phyloP scores from a whole-genome alignment of 2,113 vertebrate genomes.

The Brachypodius melanocephalos region DNA sequence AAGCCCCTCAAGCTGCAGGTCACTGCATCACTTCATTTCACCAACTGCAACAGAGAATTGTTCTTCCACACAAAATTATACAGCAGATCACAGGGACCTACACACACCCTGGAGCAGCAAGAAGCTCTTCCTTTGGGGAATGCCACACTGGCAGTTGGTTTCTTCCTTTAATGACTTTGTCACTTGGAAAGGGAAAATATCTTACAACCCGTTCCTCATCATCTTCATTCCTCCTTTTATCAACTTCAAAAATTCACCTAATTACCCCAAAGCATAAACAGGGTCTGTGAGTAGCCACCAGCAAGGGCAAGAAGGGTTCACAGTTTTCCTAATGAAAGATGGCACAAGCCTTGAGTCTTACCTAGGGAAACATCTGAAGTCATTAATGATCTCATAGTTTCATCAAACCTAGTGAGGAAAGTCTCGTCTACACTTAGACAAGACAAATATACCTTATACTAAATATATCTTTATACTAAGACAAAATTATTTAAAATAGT shows the following conservation, averaged over 20 bases:
- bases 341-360: not conserved
- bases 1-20: not conserved
- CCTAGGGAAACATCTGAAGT: not conserved
- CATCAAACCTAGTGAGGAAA: not conserved
- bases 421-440: not conserved
- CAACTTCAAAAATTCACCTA: not conserved
- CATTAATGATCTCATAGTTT: not conserved
- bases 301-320: not conserved
- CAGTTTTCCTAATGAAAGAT: not conserved
- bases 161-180: not conserved
- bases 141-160: not conserved
- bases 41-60: not conserved
- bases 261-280: not conserved
- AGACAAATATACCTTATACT: not conserved
- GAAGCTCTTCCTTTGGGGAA: not conserved
- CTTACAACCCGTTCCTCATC: not conserved
- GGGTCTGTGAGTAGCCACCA: not conserved
- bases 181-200: not conserved
- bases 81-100: not conserved
- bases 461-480: not conserved
- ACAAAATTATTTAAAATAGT: not conserved
- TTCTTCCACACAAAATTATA: not conserved
- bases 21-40: not conserved
- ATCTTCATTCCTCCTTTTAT: not conserved
- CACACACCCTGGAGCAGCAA: not conserved